These are phyloP conservation scores for Eucera pruinosa DNA, from an alignment of 2,888 invertebrate species.

Conservation along the genomic window DNA sequence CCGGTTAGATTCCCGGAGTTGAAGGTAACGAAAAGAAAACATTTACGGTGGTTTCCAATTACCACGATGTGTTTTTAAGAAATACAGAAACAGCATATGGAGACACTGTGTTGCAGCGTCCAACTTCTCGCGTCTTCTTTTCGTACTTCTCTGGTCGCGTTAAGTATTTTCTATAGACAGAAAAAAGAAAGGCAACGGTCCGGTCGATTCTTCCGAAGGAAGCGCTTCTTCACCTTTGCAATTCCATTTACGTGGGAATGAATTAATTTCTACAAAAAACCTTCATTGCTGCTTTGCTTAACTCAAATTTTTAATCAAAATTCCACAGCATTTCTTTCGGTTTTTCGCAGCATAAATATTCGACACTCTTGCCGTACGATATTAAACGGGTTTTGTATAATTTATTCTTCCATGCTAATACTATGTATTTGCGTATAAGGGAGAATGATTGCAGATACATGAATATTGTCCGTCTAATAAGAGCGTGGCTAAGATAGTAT, in stretches of 20 bases:
- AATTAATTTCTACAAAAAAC: neutral
- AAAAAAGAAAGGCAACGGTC: neutral
- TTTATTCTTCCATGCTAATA: neutral
- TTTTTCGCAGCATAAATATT: constrained; percentile 14
- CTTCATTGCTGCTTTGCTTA: constrained; percentile 4
- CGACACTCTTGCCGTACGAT: neutral
- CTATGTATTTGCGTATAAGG: too few species aligned
- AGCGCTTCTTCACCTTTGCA: neutral
- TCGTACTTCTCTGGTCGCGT: neutral
- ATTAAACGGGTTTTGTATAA: neutral
- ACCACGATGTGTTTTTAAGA: constrained; percentile 37
- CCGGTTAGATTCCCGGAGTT: neutral
- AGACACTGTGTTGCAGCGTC: neutral
- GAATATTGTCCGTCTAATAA: too few species aligned
- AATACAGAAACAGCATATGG: constrained; percentile 7
- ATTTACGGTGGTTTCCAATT: constrained; percentile 36
- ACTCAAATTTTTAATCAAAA: constrained; percentile 27
- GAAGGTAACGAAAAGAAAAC: constrained; percentile 32
- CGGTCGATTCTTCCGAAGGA: neutral
- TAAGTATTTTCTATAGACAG: neutral
- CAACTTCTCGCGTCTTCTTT: neutral
- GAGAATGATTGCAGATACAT: neutral
- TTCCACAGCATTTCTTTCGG: neutral
- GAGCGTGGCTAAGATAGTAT: neutral
- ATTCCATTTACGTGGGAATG: constrained; percentile 9